phyloP scores from a whole-genome alignment of 2,797 vertebrate species.

The Falco columbarius region DNA sequence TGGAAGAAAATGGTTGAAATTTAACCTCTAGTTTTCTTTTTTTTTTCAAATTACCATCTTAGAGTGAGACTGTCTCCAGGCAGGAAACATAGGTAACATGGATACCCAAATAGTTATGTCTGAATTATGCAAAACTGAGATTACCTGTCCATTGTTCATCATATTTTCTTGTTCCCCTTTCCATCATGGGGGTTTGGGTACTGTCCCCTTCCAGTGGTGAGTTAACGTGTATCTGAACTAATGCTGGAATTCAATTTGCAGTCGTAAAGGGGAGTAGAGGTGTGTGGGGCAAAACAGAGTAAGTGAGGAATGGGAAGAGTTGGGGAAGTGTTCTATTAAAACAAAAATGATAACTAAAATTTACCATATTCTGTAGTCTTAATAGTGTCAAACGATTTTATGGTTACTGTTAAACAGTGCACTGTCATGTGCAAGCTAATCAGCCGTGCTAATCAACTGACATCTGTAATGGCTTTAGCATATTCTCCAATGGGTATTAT shows the following conservation, averaged over 20 bases:
- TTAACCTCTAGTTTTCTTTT: background rate
- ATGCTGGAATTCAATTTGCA: background rate
- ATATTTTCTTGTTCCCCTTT: background rate
- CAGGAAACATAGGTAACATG: background rate
- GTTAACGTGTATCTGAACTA: background rate
- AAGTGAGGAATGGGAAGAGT: background rate
- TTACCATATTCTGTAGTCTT: background rate
- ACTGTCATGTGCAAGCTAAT: slow-evolving; percentile 28
- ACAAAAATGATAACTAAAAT: background rate
- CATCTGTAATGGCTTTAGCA: slow-evolving; percentile 27
- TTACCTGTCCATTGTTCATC: background rate
- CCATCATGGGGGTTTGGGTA: rapidly evolving
- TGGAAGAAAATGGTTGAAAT: background rate
- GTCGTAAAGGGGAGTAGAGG: background rate
- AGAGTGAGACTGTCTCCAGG: background rate
- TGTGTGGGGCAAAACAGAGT: background rate
- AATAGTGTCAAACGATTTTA: background rate
- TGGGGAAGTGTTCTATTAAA: background rate
- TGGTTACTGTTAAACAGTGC: background rate
- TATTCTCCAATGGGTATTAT: slow-evolving; percentile 13
- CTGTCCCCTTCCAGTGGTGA: background rate
- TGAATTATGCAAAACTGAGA: background rate
- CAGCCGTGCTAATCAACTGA: slow-evolving; percentile 43
- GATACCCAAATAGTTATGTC: background rate
- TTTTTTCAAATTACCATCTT: rapidly evolving